phyloP scores from a whole-genome alignment of 2,888 invertebrate species.

The Perithous albicinctus region DNA sequence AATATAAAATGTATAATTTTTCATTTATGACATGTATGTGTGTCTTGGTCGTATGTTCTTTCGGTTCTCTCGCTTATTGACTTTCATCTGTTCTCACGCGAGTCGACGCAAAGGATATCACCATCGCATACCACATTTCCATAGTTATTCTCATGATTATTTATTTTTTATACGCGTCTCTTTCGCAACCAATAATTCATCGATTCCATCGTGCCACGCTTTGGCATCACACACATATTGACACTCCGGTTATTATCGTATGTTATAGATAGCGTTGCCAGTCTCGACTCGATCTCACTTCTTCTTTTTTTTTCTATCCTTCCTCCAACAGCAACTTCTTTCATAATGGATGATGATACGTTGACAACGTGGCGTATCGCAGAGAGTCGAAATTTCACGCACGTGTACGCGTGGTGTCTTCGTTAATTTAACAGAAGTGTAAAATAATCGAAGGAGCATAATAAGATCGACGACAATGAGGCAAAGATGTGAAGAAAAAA shows the following conservation, averaged over 20 bases:
- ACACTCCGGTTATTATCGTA: not conserved
- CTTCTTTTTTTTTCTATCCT: not conserved
- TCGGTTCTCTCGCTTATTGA: constrained; percentile 25
- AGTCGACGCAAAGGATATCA: constrained; percentile 6
- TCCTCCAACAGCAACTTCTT: not conserved
- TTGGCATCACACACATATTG: not conserved
- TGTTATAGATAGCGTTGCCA: constrained; percentile 1
- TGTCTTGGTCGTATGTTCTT: not conserved
- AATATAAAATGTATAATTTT: constrained; percentile 5
- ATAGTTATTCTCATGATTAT: constrained; percentile 13
- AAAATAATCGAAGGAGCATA: not conserved
- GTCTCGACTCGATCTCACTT: not conserved
- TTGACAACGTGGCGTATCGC: not conserved
- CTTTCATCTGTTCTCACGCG: constrained; percentile 23
- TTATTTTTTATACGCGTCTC: not conserved
- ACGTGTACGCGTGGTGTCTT: not conserved
- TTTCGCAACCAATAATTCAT: constrained; percentile 22
- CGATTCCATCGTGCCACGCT: constrained; percentile 2
- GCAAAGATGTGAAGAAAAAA: not conserved
- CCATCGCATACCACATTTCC: constrained; percentile 30
- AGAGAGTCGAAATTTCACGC: not conserved
- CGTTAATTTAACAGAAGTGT: not conserved
- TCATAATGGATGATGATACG: not conserved
- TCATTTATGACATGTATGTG: constrained; percentile 42
- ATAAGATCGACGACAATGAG: not conserved